Conservation (phyloP, 2,888 invertebrate species). For the Heliconius hortense region DNA sequence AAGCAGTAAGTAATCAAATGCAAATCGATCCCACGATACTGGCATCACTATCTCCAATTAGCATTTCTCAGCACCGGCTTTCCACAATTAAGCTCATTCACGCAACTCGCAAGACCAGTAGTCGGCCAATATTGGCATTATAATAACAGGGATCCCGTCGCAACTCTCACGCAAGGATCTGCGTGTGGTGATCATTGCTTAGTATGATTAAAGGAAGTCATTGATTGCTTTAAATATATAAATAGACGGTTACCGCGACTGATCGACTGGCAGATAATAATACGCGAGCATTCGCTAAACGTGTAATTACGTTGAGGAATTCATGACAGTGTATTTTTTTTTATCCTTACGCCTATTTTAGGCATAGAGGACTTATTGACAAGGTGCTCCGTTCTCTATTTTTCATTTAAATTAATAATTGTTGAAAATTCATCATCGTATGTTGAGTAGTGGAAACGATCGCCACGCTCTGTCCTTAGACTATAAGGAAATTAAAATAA, state of each 20-base stretch:
- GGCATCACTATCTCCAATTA: slow-evolving; percentile 62
- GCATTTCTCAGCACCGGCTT: slow-evolving; percentile 69
- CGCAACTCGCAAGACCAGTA: slow-evolving; percentile 77
- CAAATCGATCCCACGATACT: slow-evolving; percentile 51
- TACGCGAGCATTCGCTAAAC: background rate
- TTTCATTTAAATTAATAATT: background rate
- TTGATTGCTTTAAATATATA: slow-evolving; percentile 23
- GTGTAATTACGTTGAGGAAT: background rate
- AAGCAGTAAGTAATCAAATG: slow-evolving; percentile 34
- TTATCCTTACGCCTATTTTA: background rate
- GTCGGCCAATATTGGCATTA: slow-evolving; percentile 64
- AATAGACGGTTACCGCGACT: background rate
- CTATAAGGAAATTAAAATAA: too few species aligned
- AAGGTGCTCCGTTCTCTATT: background rate
- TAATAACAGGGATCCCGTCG: slow-evolving; percentile 62
- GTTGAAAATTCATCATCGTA: background rate
- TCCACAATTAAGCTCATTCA: slow-evolving; percentile 74
- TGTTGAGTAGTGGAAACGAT: background rate
- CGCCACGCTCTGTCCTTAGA: too few species aligned
- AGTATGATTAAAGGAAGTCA: slow-evolving; percentile 31
- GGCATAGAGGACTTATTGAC: background rate
- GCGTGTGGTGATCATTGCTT: slow-evolving; percentile 50
- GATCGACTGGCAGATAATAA: slow-evolving; percentile 1
- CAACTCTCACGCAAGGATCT: slow-evolving; percentile 60
- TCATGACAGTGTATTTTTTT: background rate